Conservation (phyloP, 2,888 invertebrate species). For the Pyrrhia umbra region DNA sequence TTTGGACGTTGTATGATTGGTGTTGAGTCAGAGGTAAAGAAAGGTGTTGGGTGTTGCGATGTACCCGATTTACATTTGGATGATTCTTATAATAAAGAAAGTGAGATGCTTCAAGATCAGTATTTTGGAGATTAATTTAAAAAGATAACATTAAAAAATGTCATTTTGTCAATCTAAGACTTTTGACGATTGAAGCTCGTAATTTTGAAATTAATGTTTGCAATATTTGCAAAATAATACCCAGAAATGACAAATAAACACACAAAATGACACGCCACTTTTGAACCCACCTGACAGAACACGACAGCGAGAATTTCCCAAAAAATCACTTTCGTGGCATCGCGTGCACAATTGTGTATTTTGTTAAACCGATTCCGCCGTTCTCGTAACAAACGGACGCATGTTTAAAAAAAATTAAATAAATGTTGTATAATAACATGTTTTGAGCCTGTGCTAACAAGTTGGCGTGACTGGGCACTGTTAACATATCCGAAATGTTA, state of each 20-base stretch:
- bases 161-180: not conserved
- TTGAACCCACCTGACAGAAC: slow-evolving; percentile 35
- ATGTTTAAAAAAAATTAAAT: slow-evolving; percentile 84
- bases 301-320: slow-evolving; percentile 53
- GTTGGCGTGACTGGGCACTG: slow-evolving; percentile 87
- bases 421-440: slow-evolving; percentile 87
- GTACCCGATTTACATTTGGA: not conserved
- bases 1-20: slow-evolving; percentile 6
- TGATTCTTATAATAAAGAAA: not conserved
- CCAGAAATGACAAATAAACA: slow-evolving; percentile 42
- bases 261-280: slow-evolving; percentile 44
- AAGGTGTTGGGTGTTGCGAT: slow-evolving; percentile 6
- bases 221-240: slow-evolving; percentile 14
- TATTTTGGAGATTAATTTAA: not conserved
- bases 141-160: no score
- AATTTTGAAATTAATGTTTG: not conserved
- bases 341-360: slow-evolving; percentile 83
- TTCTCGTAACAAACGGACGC: slow-evolving; percentile 70
- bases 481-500: slow-evolving; percentile 81
- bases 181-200: not conserved
- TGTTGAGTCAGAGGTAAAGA: slow-evolving; percentile 28
- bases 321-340: slow-evolving; percentile 67
- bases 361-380: slow-evolving; percentile 77
- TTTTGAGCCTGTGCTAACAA: slow-evolving; percentile 79
- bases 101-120: not conserved